Evolutionary conservation across 2,888 invertebrate species (phyloP).

Genomic region (Poecilobothrus nobilitatus): DNA sequence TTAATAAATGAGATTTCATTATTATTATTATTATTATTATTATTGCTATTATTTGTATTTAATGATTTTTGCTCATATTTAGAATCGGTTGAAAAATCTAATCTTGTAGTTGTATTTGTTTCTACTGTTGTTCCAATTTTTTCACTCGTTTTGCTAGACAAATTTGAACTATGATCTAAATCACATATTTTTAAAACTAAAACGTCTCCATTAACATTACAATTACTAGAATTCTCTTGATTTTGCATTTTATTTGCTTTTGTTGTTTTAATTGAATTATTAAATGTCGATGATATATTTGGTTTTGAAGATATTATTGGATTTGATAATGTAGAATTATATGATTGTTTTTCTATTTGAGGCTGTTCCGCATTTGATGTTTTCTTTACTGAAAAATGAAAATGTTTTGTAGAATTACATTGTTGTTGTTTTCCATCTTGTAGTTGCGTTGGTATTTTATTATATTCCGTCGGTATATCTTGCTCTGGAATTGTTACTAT

Average conservation of each 20-base stretch:
- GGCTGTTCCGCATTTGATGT: not conserved
- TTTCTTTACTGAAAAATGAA: not conserved
- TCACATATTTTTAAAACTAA: slow-evolving; percentile 25
- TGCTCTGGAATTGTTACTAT: not conserved
- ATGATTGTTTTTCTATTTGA: not conserved
- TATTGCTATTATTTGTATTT: not conserved
- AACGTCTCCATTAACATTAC: slow-evolving; percentile 17
- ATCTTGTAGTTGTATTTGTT: not conserved
- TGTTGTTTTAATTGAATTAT: not conserved
- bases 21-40: slow-evolving; percentile 2
- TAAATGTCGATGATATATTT: not conserved
- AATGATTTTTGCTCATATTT: not conserved
- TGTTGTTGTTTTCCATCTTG: not conserved
- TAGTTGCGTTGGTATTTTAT: slow-evolving; percentile 4
- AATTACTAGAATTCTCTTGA: not conserved
- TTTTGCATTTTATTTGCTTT: slow-evolving; percentile 1
- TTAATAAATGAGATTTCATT: not conserved
- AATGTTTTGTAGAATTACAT: slow-evolving; percentile 7
- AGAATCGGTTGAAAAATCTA: not conserved
- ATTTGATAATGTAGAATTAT: not conserved
- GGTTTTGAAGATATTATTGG: not conserved
- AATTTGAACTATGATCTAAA: slow-evolving; percentile 22
- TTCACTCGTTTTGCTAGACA: not conserved
- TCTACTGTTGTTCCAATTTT: not conserved
- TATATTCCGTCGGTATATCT: not conserved